Evolutionary conservation across 2,113 vertebrate genomes (phyloP).

Genomic region (Vimba vimba): DNA sequence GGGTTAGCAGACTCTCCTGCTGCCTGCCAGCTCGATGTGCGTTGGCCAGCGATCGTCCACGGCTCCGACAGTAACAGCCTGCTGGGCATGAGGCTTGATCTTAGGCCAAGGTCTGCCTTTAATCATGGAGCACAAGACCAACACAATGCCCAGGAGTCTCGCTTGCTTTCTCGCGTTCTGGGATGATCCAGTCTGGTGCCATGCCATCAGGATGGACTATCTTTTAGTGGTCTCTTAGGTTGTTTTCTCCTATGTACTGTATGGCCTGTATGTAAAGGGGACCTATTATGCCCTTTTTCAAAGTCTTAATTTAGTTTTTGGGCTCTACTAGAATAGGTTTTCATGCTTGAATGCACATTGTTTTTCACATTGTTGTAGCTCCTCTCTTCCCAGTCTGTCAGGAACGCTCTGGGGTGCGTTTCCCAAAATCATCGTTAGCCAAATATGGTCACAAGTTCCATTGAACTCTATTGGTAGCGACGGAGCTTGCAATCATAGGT

Average conservation of each 20-base stretch:
- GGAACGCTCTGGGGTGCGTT: too few relatives aligned
- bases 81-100: slow-evolving; percentile 17
- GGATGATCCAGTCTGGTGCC: background rate
- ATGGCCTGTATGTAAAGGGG: background rate
- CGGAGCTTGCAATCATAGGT: too few relatives aligned
- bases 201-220: background rate
- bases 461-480: too few relatives aligned
- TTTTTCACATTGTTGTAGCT: too few relatives aligned
- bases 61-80: slow-evolving; percentile 10
- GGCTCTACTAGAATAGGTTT: too few relatives aligned
- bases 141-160: slow-evolving; percentile 1
- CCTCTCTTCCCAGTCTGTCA: too few relatives aligned
- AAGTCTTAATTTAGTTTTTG: too few relatives aligned
- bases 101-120: slow-evolving; percentile 34
- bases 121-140: slow-evolving; percentile 39
- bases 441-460: too few relatives aligned
- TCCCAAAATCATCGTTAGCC: too few relatives aligned
- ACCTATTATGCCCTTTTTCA: too few relatives aligned
- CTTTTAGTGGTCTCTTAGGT: background rate
- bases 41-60: slow-evolving; percentile 20
- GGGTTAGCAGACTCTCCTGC: too few relatives aligned
- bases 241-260: background rate
- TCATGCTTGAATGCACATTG: too few relatives aligned
- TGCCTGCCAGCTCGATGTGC: slow-evolving; percentile 38
- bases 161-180: background rate